Evolutionary conservation across 2,797 vertebrate genomes (phyloP), one percentile per base, ranked within the genome.

Genomic region (Threskiornis aethiopicus): DNA sequence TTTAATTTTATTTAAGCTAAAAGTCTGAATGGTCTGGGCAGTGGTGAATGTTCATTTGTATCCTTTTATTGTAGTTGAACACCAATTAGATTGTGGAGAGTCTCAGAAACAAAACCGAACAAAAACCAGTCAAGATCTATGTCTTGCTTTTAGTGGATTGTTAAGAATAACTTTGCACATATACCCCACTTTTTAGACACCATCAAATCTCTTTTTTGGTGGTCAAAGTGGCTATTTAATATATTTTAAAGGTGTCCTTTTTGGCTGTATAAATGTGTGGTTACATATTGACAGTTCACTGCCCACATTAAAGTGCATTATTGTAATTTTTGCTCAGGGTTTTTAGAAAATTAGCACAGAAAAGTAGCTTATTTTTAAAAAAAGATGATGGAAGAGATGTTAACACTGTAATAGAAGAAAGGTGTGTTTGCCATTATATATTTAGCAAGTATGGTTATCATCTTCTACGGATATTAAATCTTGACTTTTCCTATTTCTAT

Each of bases 321-420:
- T 99, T 98, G 99, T 98, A 98, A 98, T 98, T 98, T 99, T 99
- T 99, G 99, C 99, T 99, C 99, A 99, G 99, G 99, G 99, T 99
- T 99, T 99, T 98, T 98, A 98, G 98, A 98, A 98, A 98, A 98
- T 97, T 98, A 98, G 98, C 98, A 98, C 98, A 98, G 98, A 98
- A 98, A 98, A 97, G 98, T 98, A 98, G 98, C 98, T 98, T 98
- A 98, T 98, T 98, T 98, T 98, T 98, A 86, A 98, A 98, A 96
- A 97, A 98, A 98, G 98, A 97, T 97, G 98, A 98, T 44, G 98
- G 98, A 97, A 98, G 98, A 98, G 97, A 98, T 97, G 98, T 98
- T 98, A 98, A 98, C 98, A 98, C 98, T 98, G 98, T 98, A 98
- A 98, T 97, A 98, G 98, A 98, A 97, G 97, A 98, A 98, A 98